Evolutionary conservation across 2,113 vertebrate species (phyloP).

Genomic region (Vanacampus margaritifer): DNA sequence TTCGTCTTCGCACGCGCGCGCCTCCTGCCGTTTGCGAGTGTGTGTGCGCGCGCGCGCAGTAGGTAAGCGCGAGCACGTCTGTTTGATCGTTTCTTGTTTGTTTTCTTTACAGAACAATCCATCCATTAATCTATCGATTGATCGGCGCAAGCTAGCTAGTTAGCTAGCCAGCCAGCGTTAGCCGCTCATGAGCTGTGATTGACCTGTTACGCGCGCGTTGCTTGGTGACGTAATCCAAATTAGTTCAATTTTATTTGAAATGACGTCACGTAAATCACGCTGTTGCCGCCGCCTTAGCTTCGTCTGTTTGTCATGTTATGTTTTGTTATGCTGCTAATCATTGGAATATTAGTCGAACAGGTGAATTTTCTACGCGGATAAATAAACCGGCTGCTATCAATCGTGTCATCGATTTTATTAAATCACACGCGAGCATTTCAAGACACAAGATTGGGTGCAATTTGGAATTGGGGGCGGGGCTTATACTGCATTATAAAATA

Average conservation of each 20-base stretch:
- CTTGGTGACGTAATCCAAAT: neutral
- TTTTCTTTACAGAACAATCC: neutral
- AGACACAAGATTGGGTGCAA: neutral
- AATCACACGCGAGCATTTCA: no score
- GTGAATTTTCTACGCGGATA: neutral
- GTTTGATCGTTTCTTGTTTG: neutral
- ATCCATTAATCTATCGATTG: neutral
- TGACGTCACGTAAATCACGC: neutral
- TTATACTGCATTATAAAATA: no score
- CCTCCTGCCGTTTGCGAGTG: neutral
- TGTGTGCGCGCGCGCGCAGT: neutral
- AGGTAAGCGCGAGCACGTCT: conserved; percentile 1
- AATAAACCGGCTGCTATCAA: neutral
- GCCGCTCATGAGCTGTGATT: neutral
- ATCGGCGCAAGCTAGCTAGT: neutral
- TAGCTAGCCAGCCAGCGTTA: conserved; percentile 9
- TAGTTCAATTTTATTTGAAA: neutral
- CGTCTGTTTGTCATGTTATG: neutral
- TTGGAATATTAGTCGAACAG: neutral
- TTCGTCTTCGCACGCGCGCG: conserved; percentile 4
- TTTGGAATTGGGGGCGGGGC: no score
- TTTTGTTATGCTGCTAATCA: neutral
- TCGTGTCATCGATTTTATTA: neutral
- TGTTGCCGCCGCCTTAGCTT: neutral
- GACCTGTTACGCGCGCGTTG: conserved; percentile 8